phyloP scores from a whole-genome alignment of 2,797 vertebrate genomes.

The Tokudaia muenninki region DNA sequence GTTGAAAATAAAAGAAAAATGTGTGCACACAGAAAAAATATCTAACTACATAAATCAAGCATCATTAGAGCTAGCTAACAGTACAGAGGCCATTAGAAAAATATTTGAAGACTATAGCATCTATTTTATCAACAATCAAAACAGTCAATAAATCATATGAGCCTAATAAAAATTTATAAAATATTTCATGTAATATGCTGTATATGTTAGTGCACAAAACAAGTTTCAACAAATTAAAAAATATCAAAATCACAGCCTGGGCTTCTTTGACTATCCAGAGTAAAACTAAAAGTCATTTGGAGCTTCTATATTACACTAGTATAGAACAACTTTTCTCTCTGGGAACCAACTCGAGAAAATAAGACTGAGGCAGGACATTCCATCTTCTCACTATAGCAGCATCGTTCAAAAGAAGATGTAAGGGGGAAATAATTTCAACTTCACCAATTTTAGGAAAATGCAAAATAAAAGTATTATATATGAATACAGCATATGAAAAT shows the following conservation, averaged over 20 bases:
- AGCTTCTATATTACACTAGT: neutral
- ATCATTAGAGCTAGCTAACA: neutral
- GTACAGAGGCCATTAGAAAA: neutral
- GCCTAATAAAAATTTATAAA: neutral
- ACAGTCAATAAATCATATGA: neutral
- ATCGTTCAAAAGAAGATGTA: neutral
- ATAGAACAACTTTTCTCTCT: neutral
- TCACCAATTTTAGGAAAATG: neutral
- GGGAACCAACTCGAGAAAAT: neutral
- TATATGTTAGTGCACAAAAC: neutral
- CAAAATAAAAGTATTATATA: neutral
- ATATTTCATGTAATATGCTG: neutral
- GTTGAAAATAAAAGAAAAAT: no score
- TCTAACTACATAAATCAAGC: neutral
- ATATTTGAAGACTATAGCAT: neutral
- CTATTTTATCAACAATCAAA: neutral
- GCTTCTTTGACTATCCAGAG: neutral
- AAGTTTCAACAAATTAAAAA: neutral
- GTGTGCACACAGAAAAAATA: neutral
- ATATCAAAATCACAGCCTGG: neutral
- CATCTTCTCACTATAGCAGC: neutral
- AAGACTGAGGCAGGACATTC: neutral
- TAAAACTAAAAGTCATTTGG: neutral
- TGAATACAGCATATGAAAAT: neutral
- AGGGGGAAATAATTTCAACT: neutral